These are phyloP conservation scores for Calameuta idolon DNA, from an alignment of 2,888 invertebrate species.

Conservation along the genomic window DNA sequence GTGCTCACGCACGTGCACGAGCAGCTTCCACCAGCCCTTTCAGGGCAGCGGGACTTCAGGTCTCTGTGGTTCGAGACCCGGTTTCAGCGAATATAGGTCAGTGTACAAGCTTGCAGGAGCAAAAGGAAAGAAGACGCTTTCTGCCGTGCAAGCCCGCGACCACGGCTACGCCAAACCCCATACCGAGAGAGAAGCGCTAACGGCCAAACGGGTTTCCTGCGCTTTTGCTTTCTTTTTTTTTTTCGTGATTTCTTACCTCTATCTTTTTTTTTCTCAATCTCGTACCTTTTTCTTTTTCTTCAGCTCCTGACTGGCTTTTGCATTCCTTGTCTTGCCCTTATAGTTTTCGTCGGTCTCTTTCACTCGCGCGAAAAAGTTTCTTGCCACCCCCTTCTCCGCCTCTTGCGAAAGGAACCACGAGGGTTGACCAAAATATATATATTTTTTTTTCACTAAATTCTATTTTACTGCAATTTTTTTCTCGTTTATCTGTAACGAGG, in stretches of 20 bases:
- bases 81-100: conserved; percentile 64
- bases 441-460: too few relatives aligned
- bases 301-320: conserved; percentile 24
- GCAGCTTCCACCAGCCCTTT: conserved; percentile 31
- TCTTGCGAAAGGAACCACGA: not conserved
- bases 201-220: conserved; percentile 63
- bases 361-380: conserved; percentile 38
- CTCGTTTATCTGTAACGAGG: too few relatives aligned
- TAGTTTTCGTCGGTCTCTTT: conserved; percentile 13
- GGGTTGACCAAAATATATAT: too few relatives aligned
- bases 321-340: conserved; percentile 18
- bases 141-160: conserved; percentile 37
- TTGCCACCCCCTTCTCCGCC: conserved; percentile 6
- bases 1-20: conserved; percentile 17
- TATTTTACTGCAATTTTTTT: too few relatives aligned
- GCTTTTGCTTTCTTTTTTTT: conserved; percentile 34
- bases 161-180: conserved; percentile 45
- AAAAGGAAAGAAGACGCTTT: conserved; percentile 43
- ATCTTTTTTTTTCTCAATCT: conserved; percentile 20
- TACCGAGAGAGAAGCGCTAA: conserved; percentile 40
- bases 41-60: conserved; percentile 50
- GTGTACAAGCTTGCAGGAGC: conserved; percentile 63
- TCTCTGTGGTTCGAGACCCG: conserved; percentile 51
- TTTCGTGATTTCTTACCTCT: conserved; percentile 15
- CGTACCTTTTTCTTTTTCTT: conserved; percentile 27